Base-by-base conservation (phyloP, 2,113 vertebrate genomes). In the Muntiacus muntjak region DNA sequence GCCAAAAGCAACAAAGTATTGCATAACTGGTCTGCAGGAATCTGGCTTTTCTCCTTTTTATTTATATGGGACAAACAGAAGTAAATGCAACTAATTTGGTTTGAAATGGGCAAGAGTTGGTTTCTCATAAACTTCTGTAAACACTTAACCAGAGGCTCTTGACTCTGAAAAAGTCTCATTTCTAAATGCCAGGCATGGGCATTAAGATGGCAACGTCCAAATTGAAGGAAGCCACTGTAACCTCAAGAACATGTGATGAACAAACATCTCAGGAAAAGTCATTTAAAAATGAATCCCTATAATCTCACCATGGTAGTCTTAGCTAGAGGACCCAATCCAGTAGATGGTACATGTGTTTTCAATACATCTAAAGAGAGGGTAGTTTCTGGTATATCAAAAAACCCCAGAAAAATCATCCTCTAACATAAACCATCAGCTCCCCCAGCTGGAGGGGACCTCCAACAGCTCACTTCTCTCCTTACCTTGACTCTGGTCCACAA, bases 1-100 rank as follows among this genome's bases (percentile, higher is more conserved):
- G 89, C 76, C 96, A 71, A 95, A 96, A 94, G 87, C 64, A 91
- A 92, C 57, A 85, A 89, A 57, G 91, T 93, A 54, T 94, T 98
- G 95, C 62, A 64, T 45, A 97, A 97, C 7, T 28, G 9, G 33
- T 43, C 26, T 81, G 17, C 40, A 91, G 55, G 97, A 94, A 91
- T 91, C 78, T 88, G n/a, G 47, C 60, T 71, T 79, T 55, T 88
- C n/a, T 71, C 47, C 47, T 58, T 93, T 74, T 83, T 94, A 81
- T 79, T 81, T 84, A 94, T 15, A 45, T 54, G 30, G 10, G 40
- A 62, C 57, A 95, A 93, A 89, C 0, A 91, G 21, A 67, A 96
- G 85, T 83, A 95, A 97, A 91, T 52, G 71, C 23, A 87, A 79
- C 60, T 62, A 84, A 83, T 64, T 95, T 43, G 60, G 85, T 40